Conservation (phyloP, 2,888 invertebrate genomes). For the Caenorhabditis macrosperma region DNA sequence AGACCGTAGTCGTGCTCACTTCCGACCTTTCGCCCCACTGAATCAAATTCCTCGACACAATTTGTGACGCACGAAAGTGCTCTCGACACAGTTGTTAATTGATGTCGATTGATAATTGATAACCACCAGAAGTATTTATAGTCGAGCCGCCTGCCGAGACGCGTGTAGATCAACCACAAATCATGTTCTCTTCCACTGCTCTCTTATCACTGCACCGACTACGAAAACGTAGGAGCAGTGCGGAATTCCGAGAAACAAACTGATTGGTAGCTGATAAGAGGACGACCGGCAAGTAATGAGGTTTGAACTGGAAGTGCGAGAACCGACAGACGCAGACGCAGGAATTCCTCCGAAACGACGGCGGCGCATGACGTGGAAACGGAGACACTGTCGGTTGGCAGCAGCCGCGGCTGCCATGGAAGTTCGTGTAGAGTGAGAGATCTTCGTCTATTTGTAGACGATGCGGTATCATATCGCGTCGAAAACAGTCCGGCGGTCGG, state of each 20-base stretch:
- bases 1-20: slow-evolving; percentile 17
- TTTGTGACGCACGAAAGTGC: neutral
- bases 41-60: neutral
- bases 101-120: slow-evolving; percentile 19
- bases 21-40: slow-evolving; percentile 21
- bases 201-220: slow-evolving; percentile 4
- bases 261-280: slow-evolving; percentile 21
- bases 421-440: neutral
- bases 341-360: slow-evolving; percentile 43
- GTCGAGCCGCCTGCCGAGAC: neutral
- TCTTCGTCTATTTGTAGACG: slow-evolving; percentile 23
- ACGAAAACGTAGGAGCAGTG: slow-evolving; percentile 24
- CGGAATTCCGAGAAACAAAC: slow-evolving; percentile 38
- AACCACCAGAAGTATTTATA: slow-evolving; percentile 33
- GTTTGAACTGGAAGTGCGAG: slow-evolving; percentile 12
- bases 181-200: slow-evolving; percentile 22
- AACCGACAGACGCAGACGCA: neutral
- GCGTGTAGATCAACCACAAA: slow-evolving; percentile 43
- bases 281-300: slow-evolving; percentile 21
- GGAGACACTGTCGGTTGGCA: slow-evolving; percentile 15
- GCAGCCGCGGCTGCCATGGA: neutral
- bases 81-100: slow-evolving; percentile 29
- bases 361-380: slow-evolving; percentile 36
- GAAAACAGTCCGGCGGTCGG: slow-evolving; percentile 14
- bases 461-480: slow-evolving; percentile 9